Conservation (phyloP, 2,888 invertebrate species). For the Pseudoips prasinana region DNA sequence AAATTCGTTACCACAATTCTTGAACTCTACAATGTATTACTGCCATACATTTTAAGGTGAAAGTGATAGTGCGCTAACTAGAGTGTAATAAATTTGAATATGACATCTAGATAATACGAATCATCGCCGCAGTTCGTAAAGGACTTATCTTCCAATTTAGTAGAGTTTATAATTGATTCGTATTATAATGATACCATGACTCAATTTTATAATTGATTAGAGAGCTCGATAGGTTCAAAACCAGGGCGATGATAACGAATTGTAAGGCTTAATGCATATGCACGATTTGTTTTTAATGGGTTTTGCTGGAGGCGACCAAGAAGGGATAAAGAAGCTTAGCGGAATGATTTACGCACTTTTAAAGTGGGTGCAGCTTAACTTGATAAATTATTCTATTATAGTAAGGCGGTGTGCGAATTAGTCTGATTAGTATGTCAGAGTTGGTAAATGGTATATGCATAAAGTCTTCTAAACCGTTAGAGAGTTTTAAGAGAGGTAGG, state of each 20-base stretch:
- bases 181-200: background rate
- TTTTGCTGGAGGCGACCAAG: background rate
- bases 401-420: no score
- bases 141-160: no score
- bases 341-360: no score
- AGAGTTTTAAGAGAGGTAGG: no score
- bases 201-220: background rate
- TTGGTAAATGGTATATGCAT: no score
- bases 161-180: background rate
- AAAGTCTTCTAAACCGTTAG: no score
- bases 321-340: no score
- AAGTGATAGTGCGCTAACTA: constrained; percentile 26
- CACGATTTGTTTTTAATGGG: constrained; percentile 7
- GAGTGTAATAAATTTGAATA: constrained; percentile 32
- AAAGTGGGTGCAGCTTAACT: no score
- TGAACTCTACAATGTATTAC: constrained; percentile 6
- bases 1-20: constrained; percentile 23
- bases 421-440: no score
- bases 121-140: background rate
- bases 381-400: no score
- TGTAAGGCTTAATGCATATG: constrained; percentile 8
- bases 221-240: no score
- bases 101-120: constrained; percentile 21
- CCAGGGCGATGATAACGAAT: no score
- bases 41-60: constrained; percentile 28